Evolutionary conservation across 2,113 vertebrate species (phyloP).

Genomic region (Panthera tigris): DNA sequence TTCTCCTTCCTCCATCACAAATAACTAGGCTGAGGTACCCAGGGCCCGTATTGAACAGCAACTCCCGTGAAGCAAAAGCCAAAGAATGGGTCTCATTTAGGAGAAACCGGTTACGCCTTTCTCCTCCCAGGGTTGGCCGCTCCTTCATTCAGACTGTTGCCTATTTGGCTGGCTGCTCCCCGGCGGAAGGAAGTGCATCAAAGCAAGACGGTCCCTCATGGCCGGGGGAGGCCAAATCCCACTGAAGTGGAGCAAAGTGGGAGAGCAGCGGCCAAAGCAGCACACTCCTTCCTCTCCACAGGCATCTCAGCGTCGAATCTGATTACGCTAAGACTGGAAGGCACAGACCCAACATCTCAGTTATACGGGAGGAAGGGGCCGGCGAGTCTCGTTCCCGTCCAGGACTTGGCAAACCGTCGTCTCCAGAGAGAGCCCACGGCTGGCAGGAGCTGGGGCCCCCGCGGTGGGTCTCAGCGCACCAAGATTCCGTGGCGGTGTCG

Average conservation of each 20-base stretch:
- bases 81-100: not conserved
- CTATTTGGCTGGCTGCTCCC: conserved; percentile 37
- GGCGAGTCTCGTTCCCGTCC: not conserved
- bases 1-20: not conserved
- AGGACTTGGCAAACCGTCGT: not conserved
- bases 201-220: not conserved
- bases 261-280: not conserved
- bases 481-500: not conserved
- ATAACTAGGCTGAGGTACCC: not conserved
- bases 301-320: not conserved
- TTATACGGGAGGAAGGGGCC: not conserved
- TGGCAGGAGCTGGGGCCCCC: not conserved
- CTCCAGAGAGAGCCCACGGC: not conserved
- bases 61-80: not conserved
- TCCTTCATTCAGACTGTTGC: not conserved
- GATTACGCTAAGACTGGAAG: not conserved
- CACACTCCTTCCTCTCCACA: not conserved
- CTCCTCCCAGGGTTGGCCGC: not conserved
- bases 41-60: not conserved
- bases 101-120: not conserved
- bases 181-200: conserved; percentile 16
- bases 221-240: conserved; percentile 11
- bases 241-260: not conserved
- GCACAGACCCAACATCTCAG: not conserved
- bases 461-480: not conserved